Conservation (phyloP, 2,888 invertebrate species). For the Portevinia maculata region DNA sequence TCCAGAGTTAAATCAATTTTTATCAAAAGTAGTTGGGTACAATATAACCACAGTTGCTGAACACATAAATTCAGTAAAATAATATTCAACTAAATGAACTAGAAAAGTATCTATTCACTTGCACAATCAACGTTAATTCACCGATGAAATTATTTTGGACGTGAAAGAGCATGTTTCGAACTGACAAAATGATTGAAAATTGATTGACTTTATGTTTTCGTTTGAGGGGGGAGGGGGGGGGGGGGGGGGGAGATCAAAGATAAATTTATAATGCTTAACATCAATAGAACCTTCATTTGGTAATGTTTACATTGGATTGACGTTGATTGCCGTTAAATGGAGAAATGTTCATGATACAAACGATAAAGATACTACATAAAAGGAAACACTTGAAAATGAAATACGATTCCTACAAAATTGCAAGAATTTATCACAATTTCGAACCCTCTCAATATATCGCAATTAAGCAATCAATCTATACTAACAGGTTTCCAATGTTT, state of each 20-base stretch:
- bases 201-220: background rate
- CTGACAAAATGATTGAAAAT: background rate
- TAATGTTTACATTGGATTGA: background rate
- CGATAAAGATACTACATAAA: background rate
- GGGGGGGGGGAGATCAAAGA: background rate
- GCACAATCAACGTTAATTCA: background rate
- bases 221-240: background rate
- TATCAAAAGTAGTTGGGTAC: too few relatives aligned
- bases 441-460: background rate
- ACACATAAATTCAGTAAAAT: background rate
- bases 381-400: background rate
- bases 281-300: background rate
- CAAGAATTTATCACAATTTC: background rate
- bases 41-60: background rate
- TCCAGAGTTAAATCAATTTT: too few relatives aligned
- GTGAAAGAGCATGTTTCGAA: background rate
- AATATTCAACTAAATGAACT: background rate
- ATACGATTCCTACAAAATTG: background rate
- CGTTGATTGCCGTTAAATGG: background rate
- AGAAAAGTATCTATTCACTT: background rate
- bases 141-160: background rate
- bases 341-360: background rate
- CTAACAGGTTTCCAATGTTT: too few relatives aligned
- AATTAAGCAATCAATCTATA: background rate
- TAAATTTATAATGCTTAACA: background rate